Base-by-base conservation (phyloP, 2,888 invertebrate genomes). In the Ctena decussata region DNA sequence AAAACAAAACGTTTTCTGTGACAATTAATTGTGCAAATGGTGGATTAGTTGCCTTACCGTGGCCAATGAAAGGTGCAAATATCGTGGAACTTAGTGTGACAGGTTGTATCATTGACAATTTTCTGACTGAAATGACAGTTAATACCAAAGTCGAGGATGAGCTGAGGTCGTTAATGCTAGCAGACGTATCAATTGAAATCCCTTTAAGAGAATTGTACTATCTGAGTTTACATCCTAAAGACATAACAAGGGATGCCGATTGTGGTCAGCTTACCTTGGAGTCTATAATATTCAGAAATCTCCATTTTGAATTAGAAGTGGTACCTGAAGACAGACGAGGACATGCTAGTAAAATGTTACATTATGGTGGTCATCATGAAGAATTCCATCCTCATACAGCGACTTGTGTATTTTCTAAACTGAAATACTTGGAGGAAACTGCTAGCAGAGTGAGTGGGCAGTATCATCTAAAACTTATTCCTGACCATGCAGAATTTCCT, bases 11-110 rank as follows among this genome's bases (percentile, higher is more conserved):
- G 32, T 82, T 71, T 60, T 70, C 80, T 18, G 77, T 86, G 8
- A 65, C 46, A 24, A 77, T 86, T 32, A 39, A 53, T 5, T 89
- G 86, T 30, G 41, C 37, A 24, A 80, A 57, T 15, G 81, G 84
- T 0, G 88, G 88, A 0, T 12, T 60, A 0, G 79, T 89, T n/a
- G 75, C 60, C n/a, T 35, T 89, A 57, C 89, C 89, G 1, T 89
- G 89, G 89, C 89, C 89, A 11, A 85, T 89, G 70, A 85, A 81
- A 69, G 89, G 85, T 27, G 73, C 70, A 53, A 86, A 89, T 32
- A 44, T 89, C 0, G 41, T 80, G 11, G 76, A 78, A 12, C 44
- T 89, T 41, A 80, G 82, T 24, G 85, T 89, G 6, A 65, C 72
- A 21, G 76, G 71, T 2, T 89, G 89, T 46, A 60, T 24, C 0